phyloP scores from a whole-genome alignment of 2,797 vertebrate genomes.

The Apogon hyalosoma region DNA sequence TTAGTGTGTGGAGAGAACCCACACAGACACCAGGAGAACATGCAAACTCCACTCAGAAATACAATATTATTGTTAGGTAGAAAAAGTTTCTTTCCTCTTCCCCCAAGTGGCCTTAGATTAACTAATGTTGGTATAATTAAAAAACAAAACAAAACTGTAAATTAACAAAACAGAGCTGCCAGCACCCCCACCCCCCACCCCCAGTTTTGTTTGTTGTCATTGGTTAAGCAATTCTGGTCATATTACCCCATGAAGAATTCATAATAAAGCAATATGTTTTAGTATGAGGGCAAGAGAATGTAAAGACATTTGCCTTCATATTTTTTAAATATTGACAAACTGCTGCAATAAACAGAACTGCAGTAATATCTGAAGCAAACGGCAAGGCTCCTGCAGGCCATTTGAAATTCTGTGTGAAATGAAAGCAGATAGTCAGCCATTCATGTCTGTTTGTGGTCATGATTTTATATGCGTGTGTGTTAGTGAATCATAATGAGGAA shows the following conservation, averaged over 20 bases:
- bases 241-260: constrained; percentile 68
- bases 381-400: constrained; percentile 46
- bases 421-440: constrained; percentile 29
- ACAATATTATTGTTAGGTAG: too few species aligned
- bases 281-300: constrained; percentile 28
- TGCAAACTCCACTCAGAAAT: too few species aligned
- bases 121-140: constrained; percentile 3
- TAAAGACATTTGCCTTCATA: constrained; percentile 39
- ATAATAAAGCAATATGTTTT: constrained; percentile 43
- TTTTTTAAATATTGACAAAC: constrained; percentile 73
- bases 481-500: constrained; percentile 10
- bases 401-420: constrained; percentile 33
- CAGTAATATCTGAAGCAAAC: constrained; percentile 51
- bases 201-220: not conserved
- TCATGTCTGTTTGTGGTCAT: constrained; percentile 15
- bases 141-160: not conserved
- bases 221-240: constrained; percentile 28
- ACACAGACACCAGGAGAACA: too few species aligned
- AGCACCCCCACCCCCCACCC: not conserved
- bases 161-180: not conserved
- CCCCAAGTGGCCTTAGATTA: too few species aligned
- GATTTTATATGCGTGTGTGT: constrained; percentile 33
- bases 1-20: too few species aligned
- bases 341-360: constrained; percentile 69
- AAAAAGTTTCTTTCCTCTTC: too few species aligned